Evolutionary conservation across 2,797 vertebrate genomes (phyloP), one percentile per base, ranked within the genome.

Genomic region (Sebastiscus tertius): DNA sequence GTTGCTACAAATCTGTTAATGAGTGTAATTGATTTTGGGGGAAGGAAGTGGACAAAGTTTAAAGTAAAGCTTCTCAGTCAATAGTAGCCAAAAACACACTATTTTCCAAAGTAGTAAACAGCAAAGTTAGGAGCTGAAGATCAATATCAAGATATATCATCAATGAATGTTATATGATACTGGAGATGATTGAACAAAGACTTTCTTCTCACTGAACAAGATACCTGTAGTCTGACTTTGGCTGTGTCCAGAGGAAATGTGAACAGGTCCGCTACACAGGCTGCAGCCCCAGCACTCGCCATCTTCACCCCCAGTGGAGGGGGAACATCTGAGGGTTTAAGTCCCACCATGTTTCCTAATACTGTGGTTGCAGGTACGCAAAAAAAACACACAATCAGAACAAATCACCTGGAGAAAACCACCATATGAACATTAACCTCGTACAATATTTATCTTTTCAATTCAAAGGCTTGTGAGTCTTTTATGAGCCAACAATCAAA

Each of bases 171-270:
- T 14, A 3, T 18, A 1, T 36, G 20, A 62, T 20, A 13, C 7
- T 22, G 20, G 9, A 18, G 13, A 56, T 64, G 12, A 36, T 34
- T 58, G 6, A 4, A 20, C 14, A 46, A 7, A 20, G 13, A 3
- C 16, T 16, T 52, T n/a, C 8, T 33, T n/a, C 4, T 55, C 20
- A 16, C 3, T 39, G 8, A 77, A 7, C 62, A 70, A 70, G n/a
- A 20, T 92, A 97, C 97, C 97, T 98, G 97, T 6, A 97, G 92
- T 74, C 97, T 93, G 90, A 98, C 97, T 97, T 98, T 97, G 58
- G 97, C 97, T 0, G 97, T 97, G 94, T 98, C 97, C 94, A 97
- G 91, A 39, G 97, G 97, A 85, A 98, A 98, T 11, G 97, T 97
- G 93, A 97, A 87, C 1, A 97, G 84, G 27, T 98, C 97, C 0